Base-by-base conservation (phyloP, 2,113 vertebrate genomes). In the Sander lucioperca region DNA sequence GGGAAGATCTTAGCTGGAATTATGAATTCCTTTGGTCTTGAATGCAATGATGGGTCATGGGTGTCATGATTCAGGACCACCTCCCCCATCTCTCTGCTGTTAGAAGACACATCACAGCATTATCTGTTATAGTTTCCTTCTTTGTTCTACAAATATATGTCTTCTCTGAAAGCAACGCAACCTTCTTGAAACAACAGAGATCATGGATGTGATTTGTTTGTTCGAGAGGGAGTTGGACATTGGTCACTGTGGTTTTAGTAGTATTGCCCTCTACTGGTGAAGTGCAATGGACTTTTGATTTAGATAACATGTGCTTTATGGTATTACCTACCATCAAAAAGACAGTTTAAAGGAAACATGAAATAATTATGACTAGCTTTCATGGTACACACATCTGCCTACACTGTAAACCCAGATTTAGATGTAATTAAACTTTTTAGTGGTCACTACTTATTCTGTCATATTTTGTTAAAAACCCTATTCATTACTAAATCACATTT, bases 221-320 rank as follows among this genome's bases (percentile, higher is more conserved):
- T 68, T 65, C 54, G 0, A 65, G 30, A 82, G 50, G 47, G 68
- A 80, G 25, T n/a, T 66, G 68, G 80, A 27, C 74, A 54, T 25
- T 74, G 36, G 76, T 86, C 68, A 27, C 48, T 57, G 58, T 85
- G 79, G 78, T 91, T 88, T 94, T 80, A 88, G 69, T 88, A 88
- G 79, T 84, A 88, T 86, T 89, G 93, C 94, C 95, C 93, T 95
- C 95, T 95, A 92, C 94, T 95, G 95, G 94, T 92, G 53, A 86
- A 77, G 18, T 15, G 43, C 33, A 66, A 50, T 18, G 74, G 47
- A 65, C 33, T 43, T 66, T 65, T 72, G 57, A 72, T 61, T 74
- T 53, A 84, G 30, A 25, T 58, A 11, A 39, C 47, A 51, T 48
- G 63, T 58, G 39, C 30, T 36, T 19, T 16, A 14, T 62, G 50